A percentile compares a stretch with the other conserved stretches of the same genome.
These are phyloP conservation scores for Cirrhinus mrigala DNA, from an alignment of 2,797 vertebrate species.

Conservation along the genomic window DNA sequence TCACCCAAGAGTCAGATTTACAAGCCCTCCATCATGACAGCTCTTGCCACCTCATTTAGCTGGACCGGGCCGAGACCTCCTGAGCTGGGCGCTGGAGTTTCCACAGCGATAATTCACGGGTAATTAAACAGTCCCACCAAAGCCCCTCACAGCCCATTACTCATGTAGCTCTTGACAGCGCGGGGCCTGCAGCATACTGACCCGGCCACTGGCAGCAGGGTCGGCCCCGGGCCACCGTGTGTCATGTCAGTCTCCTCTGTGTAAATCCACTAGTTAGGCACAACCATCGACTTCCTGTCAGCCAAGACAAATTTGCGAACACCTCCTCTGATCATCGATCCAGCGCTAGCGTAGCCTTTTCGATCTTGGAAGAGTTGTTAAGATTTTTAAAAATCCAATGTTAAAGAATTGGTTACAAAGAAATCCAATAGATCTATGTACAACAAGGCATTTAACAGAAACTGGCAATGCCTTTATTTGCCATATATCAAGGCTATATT, in stretches of 20 bases:
- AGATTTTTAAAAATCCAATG: neutral
- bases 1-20: conserved; percentile 49
- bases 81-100: conserved; percentile 24
- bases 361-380: neutral
- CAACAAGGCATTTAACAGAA: neutral
- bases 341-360: neutral
- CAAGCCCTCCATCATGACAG: conserved; percentile 44
- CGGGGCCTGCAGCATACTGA: conserved; percentile 12
- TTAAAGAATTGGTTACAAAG: neutral
- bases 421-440: neutral
- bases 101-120: conserved; percentile 52
- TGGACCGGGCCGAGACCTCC: conserved; percentile 29
- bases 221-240: conserved; percentile 6
- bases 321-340: conserved; percentile 43
- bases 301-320: conserved; percentile 55
- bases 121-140: conserved; percentile 58
- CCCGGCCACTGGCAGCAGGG: neutral
- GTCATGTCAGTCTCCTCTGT: conserved; percentile 54
- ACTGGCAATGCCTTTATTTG: neutral
- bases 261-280: conserved; percentile 63
- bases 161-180: conserved; percentile 38
- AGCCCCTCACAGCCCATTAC: conserved; percentile 30
- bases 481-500: neutral
- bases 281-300: conserved; percentile 57
- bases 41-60: conserved; percentile 50